A percentile compares a stretch with the other conserved stretches of the same genome.
These are phyloP conservation scores for Drosophila cognata DNA, from an alignment of 2,888 invertebrate species.

Conservation along the genomic window DNA sequence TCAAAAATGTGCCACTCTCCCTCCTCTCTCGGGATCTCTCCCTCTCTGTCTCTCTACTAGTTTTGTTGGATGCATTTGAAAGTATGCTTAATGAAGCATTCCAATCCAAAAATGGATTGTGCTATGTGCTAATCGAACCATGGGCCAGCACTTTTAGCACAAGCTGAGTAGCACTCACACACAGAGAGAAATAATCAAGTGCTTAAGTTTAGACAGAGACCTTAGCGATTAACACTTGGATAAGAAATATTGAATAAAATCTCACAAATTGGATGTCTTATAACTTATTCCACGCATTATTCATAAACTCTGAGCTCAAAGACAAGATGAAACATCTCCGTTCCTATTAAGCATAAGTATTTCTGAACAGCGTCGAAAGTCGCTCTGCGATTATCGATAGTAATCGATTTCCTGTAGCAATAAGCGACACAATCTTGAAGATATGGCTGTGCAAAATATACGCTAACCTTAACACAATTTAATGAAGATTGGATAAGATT, in stretches of 20 bases:
- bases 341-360: background rate
- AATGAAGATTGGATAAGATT: background rate
- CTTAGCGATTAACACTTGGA: background rate
- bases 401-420: no score
- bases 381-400: background rate
- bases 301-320: background rate
- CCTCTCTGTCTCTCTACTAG: background rate
- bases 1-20: constrained; percentile 1
- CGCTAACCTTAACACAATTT: background rate
- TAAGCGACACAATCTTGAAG: no score
- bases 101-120: constrained; percentile 5
- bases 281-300: background rate
- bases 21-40: background rate
- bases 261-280: background rate
- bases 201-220: background rate
- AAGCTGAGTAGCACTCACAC: constrained; percentile 3
- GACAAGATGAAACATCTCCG: background rate
- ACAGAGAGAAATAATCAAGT: background rate
- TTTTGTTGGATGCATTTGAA: constrained; percentile 12
- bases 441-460: no score
- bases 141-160: constrained; percentile 15
- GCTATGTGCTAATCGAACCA: constrained; percentile 8
- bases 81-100: constrained; percentile 28
- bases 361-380: background rate
- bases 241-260: background rate